Conservation (phyloP, 64 coral and sea anemone species). For the Montipora cactus region DNA sequence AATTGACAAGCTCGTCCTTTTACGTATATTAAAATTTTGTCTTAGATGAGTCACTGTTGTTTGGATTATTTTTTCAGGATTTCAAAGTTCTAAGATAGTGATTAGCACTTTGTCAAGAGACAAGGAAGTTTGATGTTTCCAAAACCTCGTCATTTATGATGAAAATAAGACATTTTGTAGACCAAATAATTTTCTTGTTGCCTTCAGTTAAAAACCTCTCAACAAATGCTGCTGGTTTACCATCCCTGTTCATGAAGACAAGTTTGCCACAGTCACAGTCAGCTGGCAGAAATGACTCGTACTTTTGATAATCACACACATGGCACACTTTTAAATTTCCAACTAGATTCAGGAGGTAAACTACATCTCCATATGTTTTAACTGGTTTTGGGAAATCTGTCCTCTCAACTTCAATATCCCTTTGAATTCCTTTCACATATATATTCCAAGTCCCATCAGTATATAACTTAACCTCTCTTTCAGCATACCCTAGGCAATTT, state of each 20-base stretch:
- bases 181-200: conserved; percentile 74
- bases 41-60: conserved; percentile 18
- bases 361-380: conserved; percentile 21
- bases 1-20: conserved; percentile 56
- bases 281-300: conserved; percentile 33
- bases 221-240: conserved; percentile 68
- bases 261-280: conserved; percentile 19
- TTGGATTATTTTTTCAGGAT: conserved; percentile 52
- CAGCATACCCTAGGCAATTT: neutral
- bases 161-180: conserved; percentile 56
- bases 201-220: conserved; percentile 44
- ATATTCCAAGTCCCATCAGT: conserved; percentile 29
- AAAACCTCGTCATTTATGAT: conserved; percentile 51
- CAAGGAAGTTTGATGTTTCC: conserved; percentile 38
- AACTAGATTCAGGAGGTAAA: conserved; percentile 27
- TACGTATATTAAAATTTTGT: conserved; percentile 64
- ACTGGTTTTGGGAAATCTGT: conserved; percentile 2
- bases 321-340: conserved; percentile 18
- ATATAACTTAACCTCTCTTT: conserved; percentile 41
- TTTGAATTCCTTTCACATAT: conserved; percentile 47
- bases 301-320: conserved; percentile 22
- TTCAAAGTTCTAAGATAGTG: conserved; percentile 70
- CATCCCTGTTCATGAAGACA: conserved; percentile 57
- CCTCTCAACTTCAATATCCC: conserved; percentile 24
- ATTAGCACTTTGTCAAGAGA: conserved; percentile 55